These are phyloP conservation scores for Microcaecilia unicolor DNA, from an alignment of 2,797 vertebrate species.

Conservation along the genomic window DNA sequence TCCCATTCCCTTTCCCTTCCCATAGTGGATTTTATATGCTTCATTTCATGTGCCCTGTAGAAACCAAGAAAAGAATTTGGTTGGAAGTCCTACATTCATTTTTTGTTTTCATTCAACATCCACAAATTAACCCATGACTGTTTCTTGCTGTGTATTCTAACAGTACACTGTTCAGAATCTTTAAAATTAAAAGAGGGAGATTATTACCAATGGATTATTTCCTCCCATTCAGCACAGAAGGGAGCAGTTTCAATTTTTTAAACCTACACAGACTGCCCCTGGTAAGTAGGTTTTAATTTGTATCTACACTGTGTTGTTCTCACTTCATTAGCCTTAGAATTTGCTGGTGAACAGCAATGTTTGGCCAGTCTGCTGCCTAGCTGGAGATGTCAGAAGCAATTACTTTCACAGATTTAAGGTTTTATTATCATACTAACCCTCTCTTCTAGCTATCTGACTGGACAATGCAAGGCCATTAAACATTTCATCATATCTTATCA, in stretches of 20 bases:
- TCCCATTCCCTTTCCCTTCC: too few relatives aligned
- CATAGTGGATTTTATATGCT: slow-evolving; percentile 28
- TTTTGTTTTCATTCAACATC: slow-evolving; percentile 32
- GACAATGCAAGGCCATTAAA: slow-evolving; percentile 27
- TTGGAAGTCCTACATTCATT: slow-evolving; percentile 28
- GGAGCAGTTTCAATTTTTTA: slow-evolving; percentile 8
- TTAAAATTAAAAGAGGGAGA: slow-evolving; percentile 35
- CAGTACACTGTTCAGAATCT: slow-evolving; percentile 18
- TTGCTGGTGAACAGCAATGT: slow-evolving; percentile 33
- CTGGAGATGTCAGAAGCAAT: slow-evolving; percentile 50
- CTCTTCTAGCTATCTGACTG: slow-evolving; percentile 29
- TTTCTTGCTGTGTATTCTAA: slow-evolving; percentile 45
- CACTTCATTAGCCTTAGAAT: slow-evolving; percentile 47
- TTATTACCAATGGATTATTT: slow-evolving; percentile 32
- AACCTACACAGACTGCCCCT: slow-evolving; percentile 14
- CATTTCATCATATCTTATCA: slow-evolving; percentile 43
- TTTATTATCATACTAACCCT: slow-evolving; percentile 40
- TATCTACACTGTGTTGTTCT: slow-evolving; percentile 42
- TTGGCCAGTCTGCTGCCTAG: slow-evolving; percentile 40
- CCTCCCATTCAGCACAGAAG: slow-evolving; percentile 14
- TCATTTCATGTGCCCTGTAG: slow-evolving; percentile 36
- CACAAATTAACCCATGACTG: slow-evolving; percentile 23
- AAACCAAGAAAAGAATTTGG: slow-evolving; percentile 43
- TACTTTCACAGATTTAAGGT: slow-evolving; percentile 50
- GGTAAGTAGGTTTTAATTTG: slow-evolving; percentile 48